Percentiles rank a stretch among this genome's conserved stretches.
phyloP scores from a whole-genome alignment of 2,888 invertebrate species.

The Athalia circularis region DNA sequence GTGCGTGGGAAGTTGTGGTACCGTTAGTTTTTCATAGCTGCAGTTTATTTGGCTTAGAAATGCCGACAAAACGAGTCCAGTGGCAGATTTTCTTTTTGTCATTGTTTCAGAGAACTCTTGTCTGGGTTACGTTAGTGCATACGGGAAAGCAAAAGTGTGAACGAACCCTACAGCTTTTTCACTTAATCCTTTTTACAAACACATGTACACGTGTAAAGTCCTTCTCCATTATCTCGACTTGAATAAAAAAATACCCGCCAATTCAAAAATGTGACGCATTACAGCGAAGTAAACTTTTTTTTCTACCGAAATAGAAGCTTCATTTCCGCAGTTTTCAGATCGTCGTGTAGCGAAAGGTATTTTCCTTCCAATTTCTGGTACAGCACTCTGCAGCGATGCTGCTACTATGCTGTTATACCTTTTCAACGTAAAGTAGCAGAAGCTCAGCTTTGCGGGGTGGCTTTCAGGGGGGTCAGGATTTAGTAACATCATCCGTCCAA shows the following conservation, averaged over 20 bases:
- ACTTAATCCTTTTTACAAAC: constrained; percentile 1
- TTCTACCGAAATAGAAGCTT: too few relatives aligned
- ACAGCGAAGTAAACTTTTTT: too few relatives aligned
- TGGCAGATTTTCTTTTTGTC: background rate
- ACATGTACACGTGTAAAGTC: background rate
- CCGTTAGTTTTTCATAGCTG: background rate
- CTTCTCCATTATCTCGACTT: background rate
- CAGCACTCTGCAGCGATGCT: constrained; percentile 50
- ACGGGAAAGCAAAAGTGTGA: constrained; percentile 26
- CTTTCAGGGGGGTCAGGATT: constrained; percentile 60
- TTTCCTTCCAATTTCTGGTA: constrained; percentile 63
- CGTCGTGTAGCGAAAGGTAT: constrained; percentile 45
- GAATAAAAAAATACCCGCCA: too few relatives aligned
- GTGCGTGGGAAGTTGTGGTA: too few relatives aligned
- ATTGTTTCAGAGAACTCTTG: too few relatives aligned
- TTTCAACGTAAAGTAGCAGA: background rate
- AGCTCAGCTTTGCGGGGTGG: too few relatives aligned
- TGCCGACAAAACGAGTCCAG: constrained; percentile 8
- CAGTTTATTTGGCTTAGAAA: background rate
- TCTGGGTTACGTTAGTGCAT: too few relatives aligned
- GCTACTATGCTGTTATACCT: background rate
- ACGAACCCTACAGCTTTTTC: constrained; percentile 9
- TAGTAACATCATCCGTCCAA: constrained; percentile 65
- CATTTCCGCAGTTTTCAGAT: background rate
- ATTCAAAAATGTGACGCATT: too few relatives aligned